Base-by-base conservation (phyloP, 2,888 invertebrate species). In the Drosophila gaucha region DNA sequence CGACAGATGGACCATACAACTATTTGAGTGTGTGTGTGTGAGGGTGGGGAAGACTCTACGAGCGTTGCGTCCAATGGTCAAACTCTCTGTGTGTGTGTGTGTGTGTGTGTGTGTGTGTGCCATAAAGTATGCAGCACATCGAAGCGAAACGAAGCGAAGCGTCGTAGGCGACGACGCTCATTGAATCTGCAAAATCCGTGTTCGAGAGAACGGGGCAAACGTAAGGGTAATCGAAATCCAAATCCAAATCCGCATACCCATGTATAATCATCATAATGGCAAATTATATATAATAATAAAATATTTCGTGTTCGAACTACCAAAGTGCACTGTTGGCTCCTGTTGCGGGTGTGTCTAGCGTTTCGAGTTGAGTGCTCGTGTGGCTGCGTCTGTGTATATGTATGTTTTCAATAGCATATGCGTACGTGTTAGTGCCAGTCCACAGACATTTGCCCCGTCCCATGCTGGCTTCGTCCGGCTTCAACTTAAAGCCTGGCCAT, bases 261-360 rank as follows among this genome's bases (percentile, higher is more conserved):
- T 80, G 80, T 78, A 85, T 88, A 88, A 88, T 85, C 88, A 85
- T 85, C 80, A 76, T 86, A 85, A 85, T 85, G 84, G 84, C 88
- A 86, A 88, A 88, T 84, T 84, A 88, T 88, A 85, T 82, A 85
- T 88, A 88, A 85, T 85, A 88, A 85, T 85, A 88, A 85, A 85
- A 88, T 85, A 88, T 85, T 85, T 88, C 86, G 88, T 86, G 86
- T 86, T 75, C 86, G 56, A 88, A 85, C 88, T 85, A 80, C 66
- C 57, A 80, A 83, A 67, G 67, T 31, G 36, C 41, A 41, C 41
- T 41, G 28, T 18, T 33, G 41, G n/a, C n/a, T n/a, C n/a, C n/a
- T n/a, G n/a, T n/a, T 38, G 47, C 43, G 46, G 41, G 24, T 6
- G 38, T 39, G 41, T 26, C 14, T n/a, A 14, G 10, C 41, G 41